Percentiles rank a stretch among this genome's conserved stretches.
These are phyloP conservation scores for Sebastiscus tertius DNA, from an alignment of 2,797 vertebrate species.

Conservation along the genomic window DNA sequence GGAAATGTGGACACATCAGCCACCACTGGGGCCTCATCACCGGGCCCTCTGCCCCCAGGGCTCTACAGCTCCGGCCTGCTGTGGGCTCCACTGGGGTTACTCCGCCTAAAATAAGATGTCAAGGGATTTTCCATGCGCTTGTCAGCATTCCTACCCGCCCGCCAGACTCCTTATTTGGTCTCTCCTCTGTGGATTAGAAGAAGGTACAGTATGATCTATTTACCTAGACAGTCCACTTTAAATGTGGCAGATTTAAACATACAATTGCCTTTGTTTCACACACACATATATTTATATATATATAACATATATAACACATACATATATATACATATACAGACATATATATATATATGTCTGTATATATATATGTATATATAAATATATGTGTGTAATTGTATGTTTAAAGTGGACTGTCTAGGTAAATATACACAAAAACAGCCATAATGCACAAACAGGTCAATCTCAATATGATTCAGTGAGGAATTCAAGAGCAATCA, in stretches of 20 bases:
- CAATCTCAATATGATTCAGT: no score
- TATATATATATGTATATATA: no score
- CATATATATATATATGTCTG: no score
- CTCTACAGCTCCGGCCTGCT: constrained; percentile 55
- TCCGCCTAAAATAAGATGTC: constrained; percentile 80
- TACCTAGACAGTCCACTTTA: constrained; percentile 44
- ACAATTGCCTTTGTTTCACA: not conserved
- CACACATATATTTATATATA: not conserved
- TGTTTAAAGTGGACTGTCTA: no score
- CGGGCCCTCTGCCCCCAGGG: constrained; percentile 65
- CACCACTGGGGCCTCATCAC: constrained; percentile 64
- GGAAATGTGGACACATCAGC: constrained; percentile 69
- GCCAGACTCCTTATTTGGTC: constrained; percentile 55
- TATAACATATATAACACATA: no score
- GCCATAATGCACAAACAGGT: no score
- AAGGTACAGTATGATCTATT: constrained; percentile 63
- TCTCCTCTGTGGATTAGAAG: constrained; percentile 66
- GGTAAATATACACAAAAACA: no score
- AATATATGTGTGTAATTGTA: no score
- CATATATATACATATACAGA: no score
- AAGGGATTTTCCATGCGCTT: constrained; percentile 77
- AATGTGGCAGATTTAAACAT: constrained; percentile 26
- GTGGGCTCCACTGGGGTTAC: constrained; percentile 56
- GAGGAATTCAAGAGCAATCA: no score
- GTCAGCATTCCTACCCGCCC: constrained; percentile 73